phyloP scores from a whole-genome alignment of 2,113 vertebrate genomes.

The Pedionomus torquatus region DNA sequence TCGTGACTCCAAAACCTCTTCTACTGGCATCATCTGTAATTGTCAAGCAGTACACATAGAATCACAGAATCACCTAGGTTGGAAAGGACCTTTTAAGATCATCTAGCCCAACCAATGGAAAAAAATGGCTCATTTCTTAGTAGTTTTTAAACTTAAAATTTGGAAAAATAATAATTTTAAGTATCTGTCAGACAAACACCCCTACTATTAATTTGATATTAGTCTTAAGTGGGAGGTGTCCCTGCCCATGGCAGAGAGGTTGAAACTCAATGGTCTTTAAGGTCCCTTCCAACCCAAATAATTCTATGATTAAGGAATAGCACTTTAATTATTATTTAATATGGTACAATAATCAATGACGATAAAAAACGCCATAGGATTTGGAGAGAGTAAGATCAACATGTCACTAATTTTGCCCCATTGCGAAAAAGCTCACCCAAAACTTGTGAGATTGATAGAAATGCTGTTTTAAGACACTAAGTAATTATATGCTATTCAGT shows the following conservation, averaged over 20 bases:
- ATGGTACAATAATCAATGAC: not conserved
- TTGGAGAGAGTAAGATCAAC: not conserved
- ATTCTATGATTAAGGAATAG: not conserved
- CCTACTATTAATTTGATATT: not conserved
- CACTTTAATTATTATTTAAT: not conserved
- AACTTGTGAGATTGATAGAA: not conserved
- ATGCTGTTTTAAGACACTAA: not conserved
- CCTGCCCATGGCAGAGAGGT: no score
- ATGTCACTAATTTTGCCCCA: not conserved
- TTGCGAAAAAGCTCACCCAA: not conserved
- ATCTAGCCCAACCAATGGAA: no score
- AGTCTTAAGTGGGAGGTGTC: not conserved
- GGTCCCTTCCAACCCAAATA: no score
- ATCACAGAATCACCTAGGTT: no score
- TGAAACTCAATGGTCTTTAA: no score
- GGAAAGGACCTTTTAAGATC: no score
- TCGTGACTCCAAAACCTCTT: constrained; percentile 54
- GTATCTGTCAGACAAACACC: not conserved
- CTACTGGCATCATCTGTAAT: constrained; percentile 49
- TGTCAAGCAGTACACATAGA: constrained; percentile 66
- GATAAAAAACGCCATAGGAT: not conserved
- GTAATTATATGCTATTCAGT: not conserved
- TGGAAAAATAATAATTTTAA: not conserved
- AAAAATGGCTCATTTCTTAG: constrained; percentile 63
- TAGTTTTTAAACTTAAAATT: constrained; percentile 62